Base-by-base conservation (phyloP, 2,113 vertebrate species). In the Hyaena hyaena region DNA sequence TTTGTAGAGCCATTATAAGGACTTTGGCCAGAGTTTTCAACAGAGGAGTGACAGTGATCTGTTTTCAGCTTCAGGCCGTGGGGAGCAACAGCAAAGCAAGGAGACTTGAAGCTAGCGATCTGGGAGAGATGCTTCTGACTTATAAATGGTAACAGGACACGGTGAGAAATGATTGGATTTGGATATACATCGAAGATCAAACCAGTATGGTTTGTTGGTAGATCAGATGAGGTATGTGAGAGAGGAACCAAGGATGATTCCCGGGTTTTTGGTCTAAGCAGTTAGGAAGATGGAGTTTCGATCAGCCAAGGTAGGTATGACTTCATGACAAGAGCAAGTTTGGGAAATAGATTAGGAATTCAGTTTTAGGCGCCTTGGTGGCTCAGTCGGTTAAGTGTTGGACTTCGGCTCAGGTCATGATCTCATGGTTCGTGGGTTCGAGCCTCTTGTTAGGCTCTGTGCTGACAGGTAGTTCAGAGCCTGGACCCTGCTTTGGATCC, bases 11-110 rank as follows among this genome's bases (percentile, higher is more conserved):
- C 4, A 14, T 76, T 93, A 11, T 55, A 77, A 93, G 90, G 33
- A 90, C 61, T 93, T 69, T 39, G 21, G 31, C 50, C 45, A 31
- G 73, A 96, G 35, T 92, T 94, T 97, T 95, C 86, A 92, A 63
- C 55, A 88, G 14, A 88, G 35, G 35, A 91, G 35, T 90, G 86
- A 73, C 43, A 35, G 39, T 10, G 10, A 28, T 93, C n/a, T 81
- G 33, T 55, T 97, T 97, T 97, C 69, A 85, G 48, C 43, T 93
- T 95, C 69, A 17, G 53, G 58, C 63, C 76, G 53, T 81, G 58
- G 65, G 79, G 50, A 87, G 65, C 39, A 73, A 76, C 39, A 73
- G 15, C 55, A 63, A 96, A 91, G 24, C 48, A 50, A 61, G n/a
- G 77, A 93, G 61, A 90, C 58, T 89, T 90, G 69, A 97, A 96